Evolutionary conservation across 2,797 vertebrate genomes (phyloP), one percentile per base, ranked within the genome.

Genomic region (Sebastes glaucus): DNA sequence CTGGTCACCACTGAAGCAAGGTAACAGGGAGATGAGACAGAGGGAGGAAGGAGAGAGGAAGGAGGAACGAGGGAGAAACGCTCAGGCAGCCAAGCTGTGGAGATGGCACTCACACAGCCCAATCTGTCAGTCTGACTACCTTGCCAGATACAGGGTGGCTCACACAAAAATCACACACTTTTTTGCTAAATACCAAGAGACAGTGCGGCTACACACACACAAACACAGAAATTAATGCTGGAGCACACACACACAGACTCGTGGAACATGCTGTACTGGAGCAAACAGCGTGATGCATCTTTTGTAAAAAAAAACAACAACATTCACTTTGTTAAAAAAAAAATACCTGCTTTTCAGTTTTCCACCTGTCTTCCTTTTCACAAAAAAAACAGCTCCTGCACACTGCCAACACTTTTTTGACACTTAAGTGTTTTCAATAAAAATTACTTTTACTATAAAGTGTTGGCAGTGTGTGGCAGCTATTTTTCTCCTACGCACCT

Each of bases 91-190:
- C 90, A 90, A 93, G 90, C 87, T 78, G 82, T 86, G 82, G 90
- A 93, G 91, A 94, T 94, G 92, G 92, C 93, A 91, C 87, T 87
- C 87, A 79, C 78, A 91, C 89, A 92, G 85, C 82, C 89, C 94
- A 94, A 95, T 94, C 94, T 95, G 95, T 94, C 93, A 91, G 91
- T 93, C 93, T 92, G 83, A 89, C 83, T 83, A 91, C 90, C 88
- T 90, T 90, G 93, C 93, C 94, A 95, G 88, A 91, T 89, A 90
- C 86, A 86, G 80, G 86, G 88, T 81, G 88, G 84, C 87, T 91
- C 88, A 78, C 89, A 91, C 82, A 92, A 83, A 22, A 93, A 87
- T 82, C 92, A 86, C 91, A 89, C 87, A 78, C 83, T 86, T 82
- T 87, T 85, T 78, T 74, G 67, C 84, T 92, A 93, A 94, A 94